Evolutionary conservation across 2,888 invertebrate genomes (phyloP), one percentile per base, ranked within the genome.

Genomic region (Pinctada fucata): DNA sequence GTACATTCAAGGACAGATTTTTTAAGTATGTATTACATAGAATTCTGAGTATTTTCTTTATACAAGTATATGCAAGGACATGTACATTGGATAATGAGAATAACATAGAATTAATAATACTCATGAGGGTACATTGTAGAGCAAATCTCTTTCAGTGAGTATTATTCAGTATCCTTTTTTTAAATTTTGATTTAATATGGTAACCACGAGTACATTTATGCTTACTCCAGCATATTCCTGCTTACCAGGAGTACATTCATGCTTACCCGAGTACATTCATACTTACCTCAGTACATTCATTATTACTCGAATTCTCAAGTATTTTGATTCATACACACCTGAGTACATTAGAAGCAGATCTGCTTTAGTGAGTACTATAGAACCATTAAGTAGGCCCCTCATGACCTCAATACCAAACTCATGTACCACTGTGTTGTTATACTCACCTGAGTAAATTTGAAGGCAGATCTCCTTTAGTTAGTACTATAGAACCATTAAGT

Each of bases 391-490:
- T n/a, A n/a, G n/a, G n/a, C n/a, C n/a, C n/a, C n/a, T n/a, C n/a
- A n/a, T n/a, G n/a, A n/a, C n/a, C n/a, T n/a, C n/a, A n/a, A n/a
- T n/a, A n/a, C n/a, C n/a, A n/a, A n/a, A n/a, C n/a, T n/a, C n/a
- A n/a, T n/a, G n/a, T n/a, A n/a, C n/a, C n/a, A n/a, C n/a, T n/a
- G n/a, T n/a, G n/a, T n/a, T n/a, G 31, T 58, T 1, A 10, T 2
- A 6, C 49, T 72, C 81, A 91, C 91, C 91, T 90, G 75, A 91
- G 83, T 16, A 88, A 82, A 82, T 89, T 91, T 10, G 91, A 90
- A 13, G 91, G 90, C 3, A 92, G 84, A 79, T 91, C 92, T 13
- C 92, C 92, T 75, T 90, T 88, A 16, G 90, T 89, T 13, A 92
- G 80, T n/a, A n/a, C n/a, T n/a, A 91, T 79, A n/a, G 91, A 82